Evolutionary conservation across 1,140 invertebrate species (phyloP).

Genomic region (Ips nitidus): DNA sequence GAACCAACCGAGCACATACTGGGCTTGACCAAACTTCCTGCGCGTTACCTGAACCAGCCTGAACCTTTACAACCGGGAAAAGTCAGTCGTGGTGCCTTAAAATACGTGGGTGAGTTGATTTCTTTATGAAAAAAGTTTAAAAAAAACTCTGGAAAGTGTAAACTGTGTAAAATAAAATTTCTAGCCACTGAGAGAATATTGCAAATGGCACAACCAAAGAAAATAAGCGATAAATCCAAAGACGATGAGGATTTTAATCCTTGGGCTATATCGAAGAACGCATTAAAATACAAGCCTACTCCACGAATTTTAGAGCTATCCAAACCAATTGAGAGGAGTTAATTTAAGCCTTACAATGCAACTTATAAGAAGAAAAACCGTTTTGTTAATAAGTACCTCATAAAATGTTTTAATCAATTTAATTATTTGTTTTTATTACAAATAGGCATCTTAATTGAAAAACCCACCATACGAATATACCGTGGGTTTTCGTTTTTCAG

Average conservation of each 20-base stretch:
- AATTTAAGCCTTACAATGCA: slow-evolving; percentile 1
- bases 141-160: too few species aligned
- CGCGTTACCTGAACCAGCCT: slow-evolving; percentile 25
- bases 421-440: too few species aligned
- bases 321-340: slow-evolving; percentile 49
- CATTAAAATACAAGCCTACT: slow-evolving; percentile 55
- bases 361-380: too few species aligned
- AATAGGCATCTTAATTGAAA: too few species aligned
- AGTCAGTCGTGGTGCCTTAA: slow-evolving; percentile 42
- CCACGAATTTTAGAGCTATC: slow-evolving; percentile 54
- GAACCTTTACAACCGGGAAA: slow-evolving; percentile 36
- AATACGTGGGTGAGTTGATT: slow-evolving; percentile 33
- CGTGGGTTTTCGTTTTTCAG: too few species aligned
- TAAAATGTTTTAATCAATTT: too few species aligned
- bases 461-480: too few species aligned
- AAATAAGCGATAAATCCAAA: slow-evolving; percentile 37
- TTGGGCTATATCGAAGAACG: slow-evolving; percentile 47
- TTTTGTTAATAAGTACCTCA: too few species aligned
- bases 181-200: slow-evolving; percentile 43
- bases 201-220: slow-evolving; percentile 43
- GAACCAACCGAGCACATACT: slow-evolving; percentile 38
- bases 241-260: slow-evolving; percentile 47
- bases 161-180: too few species aligned
- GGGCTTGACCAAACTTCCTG: slow-evolving; percentile 38
- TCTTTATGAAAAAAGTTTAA: not conserved